Conservation (phyloP, 2,888 invertebrate species). For the Synanthedon myopaeformis region DNA sequence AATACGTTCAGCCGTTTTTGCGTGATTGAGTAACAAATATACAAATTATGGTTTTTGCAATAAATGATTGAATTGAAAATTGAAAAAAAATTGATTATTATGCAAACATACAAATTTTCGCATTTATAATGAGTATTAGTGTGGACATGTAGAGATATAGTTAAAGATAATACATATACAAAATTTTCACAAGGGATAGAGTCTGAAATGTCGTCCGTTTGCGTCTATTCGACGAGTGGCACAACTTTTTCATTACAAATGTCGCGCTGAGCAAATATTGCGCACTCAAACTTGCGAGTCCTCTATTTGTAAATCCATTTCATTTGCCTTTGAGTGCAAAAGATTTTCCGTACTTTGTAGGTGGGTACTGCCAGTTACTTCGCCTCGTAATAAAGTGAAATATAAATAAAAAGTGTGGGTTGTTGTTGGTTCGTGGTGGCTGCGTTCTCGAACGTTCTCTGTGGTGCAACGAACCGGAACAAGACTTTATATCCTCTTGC, state of each 20-base stretch:
- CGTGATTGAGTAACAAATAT: too few relatives aligned
- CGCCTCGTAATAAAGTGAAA: constrained; percentile 27
- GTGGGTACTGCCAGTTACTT: constrained; percentile 1
- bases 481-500: constrained; percentile 11
- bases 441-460: constrained; percentile 24
- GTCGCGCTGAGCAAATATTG: background rate
- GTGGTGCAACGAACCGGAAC: constrained; percentile 21
- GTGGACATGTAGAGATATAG: too few relatives aligned
- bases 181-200: too few relatives aligned
- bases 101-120: too few relatives aligned
- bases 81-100: too few relatives aligned
- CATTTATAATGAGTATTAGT: too few relatives aligned
- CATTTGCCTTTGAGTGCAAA: constrained; percentile 5
- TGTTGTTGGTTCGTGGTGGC: constrained; percentile 5
- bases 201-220: too few relatives aligned
- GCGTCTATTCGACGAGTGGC: too few relatives aligned
- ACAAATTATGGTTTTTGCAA: too few relatives aligned
- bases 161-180: too few relatives aligned
- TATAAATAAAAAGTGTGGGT: constrained; percentile 23
- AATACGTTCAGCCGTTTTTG: too few relatives aligned
- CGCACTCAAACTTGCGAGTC: constrained; percentile 3
- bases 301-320: constrained; percentile 28
- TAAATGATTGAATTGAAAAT: too few relatives aligned
- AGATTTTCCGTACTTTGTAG: background rate
- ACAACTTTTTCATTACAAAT: background rate